Evolutionary conservation across 1,140 invertebrate species (phyloP).

Genomic region (Palaemon carinicauda): DNA sequence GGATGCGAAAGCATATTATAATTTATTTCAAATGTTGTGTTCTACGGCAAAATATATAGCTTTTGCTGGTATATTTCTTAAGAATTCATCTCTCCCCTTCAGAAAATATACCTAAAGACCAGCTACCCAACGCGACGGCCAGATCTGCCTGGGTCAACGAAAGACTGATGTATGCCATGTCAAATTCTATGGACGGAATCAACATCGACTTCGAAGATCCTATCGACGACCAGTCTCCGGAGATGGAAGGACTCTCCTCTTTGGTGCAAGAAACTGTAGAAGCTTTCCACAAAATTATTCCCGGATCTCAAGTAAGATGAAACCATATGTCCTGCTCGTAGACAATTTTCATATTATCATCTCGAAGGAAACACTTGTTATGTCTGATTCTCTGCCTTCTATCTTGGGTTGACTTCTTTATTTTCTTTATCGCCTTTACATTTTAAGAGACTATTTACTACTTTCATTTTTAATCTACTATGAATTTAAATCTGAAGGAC

Average conservation of each 20-base stretch:
- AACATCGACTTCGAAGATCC: slow-evolving; percentile 66
- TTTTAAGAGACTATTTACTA: background rate
- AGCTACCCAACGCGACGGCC: slow-evolving; percentile 61
- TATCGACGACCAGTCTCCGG: slow-evolving; percentile 61
- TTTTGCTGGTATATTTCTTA: no score
- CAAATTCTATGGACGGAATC: slow-evolving; percentile 65
- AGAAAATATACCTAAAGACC: slow-evolving; percentile 59
- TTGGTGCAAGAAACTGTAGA: slow-evolving; percentile 62
- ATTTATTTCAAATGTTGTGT: no score
- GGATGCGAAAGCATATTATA: no score
- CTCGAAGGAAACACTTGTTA: no score
- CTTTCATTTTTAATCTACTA: no score
- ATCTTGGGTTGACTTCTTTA: background rate
- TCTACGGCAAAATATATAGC: no score
- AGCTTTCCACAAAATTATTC: slow-evolving; percentile 61
- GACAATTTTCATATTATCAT: no score
- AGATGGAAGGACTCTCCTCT: slow-evolving; percentile 61
- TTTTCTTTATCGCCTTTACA: background rate
- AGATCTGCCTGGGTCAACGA: slow-evolving; percentile 62
- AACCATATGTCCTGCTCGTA: no score
- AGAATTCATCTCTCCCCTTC: slow-evolving; percentile 18
- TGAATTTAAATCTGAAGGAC: no score
- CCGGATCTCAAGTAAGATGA: slow-evolving; percentile 62
- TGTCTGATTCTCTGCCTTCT: background rate
- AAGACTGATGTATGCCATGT: slow-evolving; percentile 60